Evolutionary conservation across 2,797 vertebrate species (phyloP).

Genomic region (Atherinosoma microstoma): DNA sequence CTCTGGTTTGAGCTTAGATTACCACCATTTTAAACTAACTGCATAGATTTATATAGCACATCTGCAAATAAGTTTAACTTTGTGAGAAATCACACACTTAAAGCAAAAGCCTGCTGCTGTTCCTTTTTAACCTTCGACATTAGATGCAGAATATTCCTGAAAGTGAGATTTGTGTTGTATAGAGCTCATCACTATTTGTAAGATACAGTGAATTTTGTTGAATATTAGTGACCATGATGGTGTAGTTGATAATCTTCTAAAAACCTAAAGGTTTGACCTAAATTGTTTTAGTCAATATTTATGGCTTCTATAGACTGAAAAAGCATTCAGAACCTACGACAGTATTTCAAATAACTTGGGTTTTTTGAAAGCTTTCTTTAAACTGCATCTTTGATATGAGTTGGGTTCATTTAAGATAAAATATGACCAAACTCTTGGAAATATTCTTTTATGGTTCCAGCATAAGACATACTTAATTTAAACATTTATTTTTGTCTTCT

Average conservation of each 20-base stretch:
- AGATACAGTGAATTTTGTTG: neutral
- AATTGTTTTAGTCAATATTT: neutral
- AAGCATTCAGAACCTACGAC: too few relatives aligned
- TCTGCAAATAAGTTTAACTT: conserved; percentile 17
- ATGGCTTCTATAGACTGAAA: neutral
- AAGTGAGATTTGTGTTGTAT: neutral
- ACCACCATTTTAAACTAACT: neutral
- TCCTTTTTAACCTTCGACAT: neutral
- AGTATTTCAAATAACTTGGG: neutral
- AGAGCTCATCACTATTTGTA: neutral
- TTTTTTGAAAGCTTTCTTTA: too few relatives aligned
- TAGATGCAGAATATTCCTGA: neutral
- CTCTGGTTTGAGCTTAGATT: neutral
- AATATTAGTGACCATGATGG: neutral
- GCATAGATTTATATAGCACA: neutral
- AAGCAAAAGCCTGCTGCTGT: conserved; percentile 29
- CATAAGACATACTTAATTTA: neutral
- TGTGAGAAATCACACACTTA: neutral
- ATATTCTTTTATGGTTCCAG: neutral
- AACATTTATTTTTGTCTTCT: neutral
- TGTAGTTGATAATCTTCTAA: neutral
- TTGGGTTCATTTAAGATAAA: too few relatives aligned
- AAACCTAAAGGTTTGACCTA: neutral
- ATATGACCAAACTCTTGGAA: neutral
- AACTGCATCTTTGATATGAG: neutral